phyloP scores from a whole-genome alignment of 1,140 invertebrate genomes.

The Saxidomus purpurata region DNA sequence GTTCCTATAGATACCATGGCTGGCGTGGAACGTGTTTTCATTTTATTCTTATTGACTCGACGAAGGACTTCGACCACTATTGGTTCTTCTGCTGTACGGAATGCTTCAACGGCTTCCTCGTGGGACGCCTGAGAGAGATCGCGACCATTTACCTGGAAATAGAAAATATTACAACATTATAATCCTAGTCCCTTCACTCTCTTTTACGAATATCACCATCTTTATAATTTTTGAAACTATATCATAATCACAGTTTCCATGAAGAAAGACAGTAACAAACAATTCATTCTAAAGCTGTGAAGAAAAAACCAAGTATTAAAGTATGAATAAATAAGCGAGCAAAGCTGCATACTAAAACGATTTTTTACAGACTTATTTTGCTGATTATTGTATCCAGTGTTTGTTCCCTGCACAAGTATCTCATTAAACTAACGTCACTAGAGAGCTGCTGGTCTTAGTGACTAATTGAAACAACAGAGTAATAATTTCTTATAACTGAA shows the following conservation, averaged over 20 bases:
- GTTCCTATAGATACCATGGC: constrained; percentile 84
- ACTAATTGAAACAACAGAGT: neutral
- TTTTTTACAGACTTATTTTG: no score
- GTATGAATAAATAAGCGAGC: no score
- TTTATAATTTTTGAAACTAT: no score
- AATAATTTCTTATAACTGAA: neutral
- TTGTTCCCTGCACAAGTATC: no score
- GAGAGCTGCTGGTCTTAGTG: neutral
- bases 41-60: constrained; percentile 85
- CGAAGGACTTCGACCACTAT: constrained; percentile 91
- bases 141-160: constrained; percentile 90
- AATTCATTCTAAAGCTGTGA: no score
- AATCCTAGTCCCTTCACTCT: neutral
- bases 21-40: constrained; percentile 68
- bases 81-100: constrained; percentile 91
- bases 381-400: no score
- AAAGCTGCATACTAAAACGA: no score
- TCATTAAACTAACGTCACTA: no score
- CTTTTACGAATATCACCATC: no score
- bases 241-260: no score
- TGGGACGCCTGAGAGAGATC: constrained; percentile 90
- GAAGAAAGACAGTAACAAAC: no score
- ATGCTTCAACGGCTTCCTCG: constrained; percentile 91
- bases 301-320: no score
- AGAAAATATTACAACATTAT: neutral